These are phyloP conservation scores for Brachionus manjavacas DNA, from an alignment of 1,140 invertebrate genomes.

Conservation along the genomic window DNA sequence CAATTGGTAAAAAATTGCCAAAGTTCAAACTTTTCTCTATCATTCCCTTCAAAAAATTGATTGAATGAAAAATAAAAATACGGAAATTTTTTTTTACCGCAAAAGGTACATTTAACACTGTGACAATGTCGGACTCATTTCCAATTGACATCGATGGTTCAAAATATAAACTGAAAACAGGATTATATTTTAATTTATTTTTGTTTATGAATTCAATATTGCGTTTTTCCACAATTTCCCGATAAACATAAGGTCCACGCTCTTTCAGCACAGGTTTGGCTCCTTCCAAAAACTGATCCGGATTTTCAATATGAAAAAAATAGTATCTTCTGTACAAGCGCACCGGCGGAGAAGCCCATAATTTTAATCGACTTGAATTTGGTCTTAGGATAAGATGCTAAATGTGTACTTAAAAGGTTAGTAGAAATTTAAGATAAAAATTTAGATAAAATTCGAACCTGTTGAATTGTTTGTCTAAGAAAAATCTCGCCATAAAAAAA, in stretches of 20 bases:
- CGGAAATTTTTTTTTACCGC: background rate
- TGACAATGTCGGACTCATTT: background rate
- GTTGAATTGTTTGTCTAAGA: background rate
- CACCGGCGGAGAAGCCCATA: background rate
- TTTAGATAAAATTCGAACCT: background rate
- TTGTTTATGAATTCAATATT: background rate
- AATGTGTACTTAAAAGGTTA: background rate
- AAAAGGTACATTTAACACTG: slow-evolving; percentile 17
- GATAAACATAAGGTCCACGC: slow-evolving; percentile 31
- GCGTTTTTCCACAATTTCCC: background rate
- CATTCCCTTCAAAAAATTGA: background rate
- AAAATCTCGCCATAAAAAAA: background rate
- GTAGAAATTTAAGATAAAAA: background rate
- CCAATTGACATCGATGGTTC: background rate
- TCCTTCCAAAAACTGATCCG: background rate
- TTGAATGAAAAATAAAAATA: background rate
- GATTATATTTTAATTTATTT: background rate
- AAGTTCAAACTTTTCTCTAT: background rate
- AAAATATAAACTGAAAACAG: background rate
- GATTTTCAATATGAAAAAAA: slow-evolving; percentile 11
- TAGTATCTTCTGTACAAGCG: background rate
- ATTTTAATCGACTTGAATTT: background rate
- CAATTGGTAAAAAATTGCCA: background rate
- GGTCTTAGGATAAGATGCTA: background rate
- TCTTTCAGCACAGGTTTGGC: background rate